A percentile compares a stretch with the other conserved stretches of the same genome.
Conservation (phyloP, 2,888 invertebrate genomes). For the Embidobia sp. region DNA sequence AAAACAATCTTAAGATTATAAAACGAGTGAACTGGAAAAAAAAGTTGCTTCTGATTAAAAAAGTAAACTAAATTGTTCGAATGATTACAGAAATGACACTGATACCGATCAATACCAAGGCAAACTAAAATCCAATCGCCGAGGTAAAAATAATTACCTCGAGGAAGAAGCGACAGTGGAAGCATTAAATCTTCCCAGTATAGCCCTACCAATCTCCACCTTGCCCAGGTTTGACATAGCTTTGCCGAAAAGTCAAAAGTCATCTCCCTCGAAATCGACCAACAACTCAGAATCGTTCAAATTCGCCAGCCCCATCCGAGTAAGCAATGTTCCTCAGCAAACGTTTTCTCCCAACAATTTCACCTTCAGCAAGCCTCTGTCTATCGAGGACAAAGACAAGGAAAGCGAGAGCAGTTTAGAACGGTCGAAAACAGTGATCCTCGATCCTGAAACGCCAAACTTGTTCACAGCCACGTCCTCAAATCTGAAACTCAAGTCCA, state of each 20-base stretch:
- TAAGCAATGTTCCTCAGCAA: conserved; percentile 80
- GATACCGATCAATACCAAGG: conserved; percentile 77
- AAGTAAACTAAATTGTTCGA: too few species aligned
- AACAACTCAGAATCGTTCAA: conserved; percentile 71
- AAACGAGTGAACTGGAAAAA: too few species aligned
- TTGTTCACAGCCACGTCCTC: conserved; percentile 75
- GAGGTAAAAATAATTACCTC: conserved; percentile 70
- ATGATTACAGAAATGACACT: conserved; percentile 74
- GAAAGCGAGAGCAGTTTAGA: too few species aligned
- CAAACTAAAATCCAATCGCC: conserved; percentile 75
- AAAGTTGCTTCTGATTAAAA: too few species aligned
- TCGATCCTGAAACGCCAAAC: conserved; percentile 70
- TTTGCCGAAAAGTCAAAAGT: conserved; percentile 76
- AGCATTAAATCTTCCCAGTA: conserved; percentile 83
- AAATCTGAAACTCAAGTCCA: conserved; percentile 71
- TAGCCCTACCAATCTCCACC: conserved; percentile 83
- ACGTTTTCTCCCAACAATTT: conserved; percentile 83
- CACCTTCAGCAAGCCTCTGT: conserved; percentile 83
- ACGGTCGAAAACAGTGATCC: conserved; percentile 62
- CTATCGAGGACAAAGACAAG: conserved; percentile 70
- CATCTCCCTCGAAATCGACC: conserved; percentile 16
- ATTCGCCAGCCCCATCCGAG: conserved; percentile 82
- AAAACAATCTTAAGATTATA: too few species aligned
- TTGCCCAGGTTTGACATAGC: conserved; percentile 84
- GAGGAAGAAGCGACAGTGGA: conserved; percentile 80